Conservation (phyloP, 2,888 invertebrate species). For the Lobophora halterata region DNA sequence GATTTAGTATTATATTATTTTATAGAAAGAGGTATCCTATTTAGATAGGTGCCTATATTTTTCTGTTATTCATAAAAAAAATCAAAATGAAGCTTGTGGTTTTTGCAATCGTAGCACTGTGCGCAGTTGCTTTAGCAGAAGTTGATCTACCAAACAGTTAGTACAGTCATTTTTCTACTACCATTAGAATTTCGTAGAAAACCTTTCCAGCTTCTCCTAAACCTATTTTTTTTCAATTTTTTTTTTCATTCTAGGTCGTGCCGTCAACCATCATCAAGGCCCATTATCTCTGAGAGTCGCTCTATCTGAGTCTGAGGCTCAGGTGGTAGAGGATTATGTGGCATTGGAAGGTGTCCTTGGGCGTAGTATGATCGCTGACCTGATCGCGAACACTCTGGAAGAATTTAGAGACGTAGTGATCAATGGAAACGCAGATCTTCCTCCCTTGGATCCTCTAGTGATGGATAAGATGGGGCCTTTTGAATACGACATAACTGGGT, state of each 20-base stretch:
- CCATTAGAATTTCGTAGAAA: background rate
- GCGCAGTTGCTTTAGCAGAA: slow-evolving; percentile 17
- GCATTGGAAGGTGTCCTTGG: slow-evolving; percentile 14
- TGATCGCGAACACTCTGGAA: slow-evolving; percentile 38
- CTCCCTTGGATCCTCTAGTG: slow-evolving; percentile 46
- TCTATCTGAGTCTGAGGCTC: slow-evolving; percentile 5
- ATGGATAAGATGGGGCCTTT: slow-evolving; percentile 43
- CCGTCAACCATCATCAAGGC: slow-evolving; percentile 12
- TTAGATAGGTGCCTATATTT: background rate
- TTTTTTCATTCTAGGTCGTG: slow-evolving; percentile 5
- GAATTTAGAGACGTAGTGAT: slow-evolving; percentile 45
- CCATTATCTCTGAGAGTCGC: slow-evolving; percentile 19
- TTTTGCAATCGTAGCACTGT: slow-evolving; percentile 18
- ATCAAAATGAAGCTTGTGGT: slow-evolving; percentile 21
- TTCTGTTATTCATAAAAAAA: background rate
- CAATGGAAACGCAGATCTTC: slow-evolving; percentile 48
- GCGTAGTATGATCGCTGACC: slow-evolving; percentile 36
- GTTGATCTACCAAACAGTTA: slow-evolving; percentile 20
- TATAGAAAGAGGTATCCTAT: background rate
- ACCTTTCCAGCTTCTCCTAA: background rate
- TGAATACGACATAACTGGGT: slow-evolving; percentile 36
- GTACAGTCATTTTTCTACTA: slow-evolving; percentile 3
- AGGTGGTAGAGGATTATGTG: slow-evolving; percentile 12
- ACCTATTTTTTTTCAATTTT: background rate
- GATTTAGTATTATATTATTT: background rate